phyloP scores from a whole-genome alignment of 1,140 invertebrate genomes.

The Nebria ingens region DNA sequence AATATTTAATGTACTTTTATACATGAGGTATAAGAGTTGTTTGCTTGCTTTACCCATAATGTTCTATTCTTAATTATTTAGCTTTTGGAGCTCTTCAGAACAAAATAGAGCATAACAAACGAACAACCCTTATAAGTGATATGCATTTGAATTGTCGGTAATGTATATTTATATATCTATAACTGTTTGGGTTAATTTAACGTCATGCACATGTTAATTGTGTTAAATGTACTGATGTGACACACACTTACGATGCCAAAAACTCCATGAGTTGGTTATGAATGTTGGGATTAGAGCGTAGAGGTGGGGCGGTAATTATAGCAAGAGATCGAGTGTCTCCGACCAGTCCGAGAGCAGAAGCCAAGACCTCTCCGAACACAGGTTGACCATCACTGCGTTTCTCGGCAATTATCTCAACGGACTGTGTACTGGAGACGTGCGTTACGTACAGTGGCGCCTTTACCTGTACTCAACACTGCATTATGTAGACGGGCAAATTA shows the following conservation, averaged over 20 bases:
- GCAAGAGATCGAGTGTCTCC: slow-evolving; percentile 44
- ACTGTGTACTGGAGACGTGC: slow-evolving; percentile 61
- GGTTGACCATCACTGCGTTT: slow-evolving; percentile 25
- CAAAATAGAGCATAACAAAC: too few species aligned
- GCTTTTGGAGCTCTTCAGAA: too few species aligned
- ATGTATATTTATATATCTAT: too few species aligned
- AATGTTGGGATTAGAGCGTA: slow-evolving; percentile 67
- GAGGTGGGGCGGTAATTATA: slow-evolving; percentile 64
- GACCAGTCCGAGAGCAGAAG: slow-evolving; percentile 56
- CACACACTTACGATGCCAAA: slow-evolving; percentile 62
- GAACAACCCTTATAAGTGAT: too few species aligned
- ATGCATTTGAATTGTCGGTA: too few species aligned
- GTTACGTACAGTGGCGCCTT: slow-evolving; percentile 62
- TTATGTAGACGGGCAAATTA: slow-evolving; percentile 1
- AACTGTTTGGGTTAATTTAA: too few species aligned
- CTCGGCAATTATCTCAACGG: slow-evolving; percentile 48
- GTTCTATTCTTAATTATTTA: too few species aligned
- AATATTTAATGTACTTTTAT: too few species aligned
- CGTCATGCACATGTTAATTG: too few species aligned
- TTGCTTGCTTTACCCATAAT: too few species aligned
- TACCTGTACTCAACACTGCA: slow-evolving; percentile 31
- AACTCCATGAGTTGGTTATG: slow-evolving; percentile 68
- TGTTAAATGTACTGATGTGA: too few species aligned
- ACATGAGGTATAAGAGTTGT: too few species aligned
- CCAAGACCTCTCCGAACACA: slow-evolving; percentile 73